These are phyloP conservation scores for Melikaiella ostensackeni DNA, from an alignment of 2,888 invertebrate species.

Conservation along the genomic window DNA sequence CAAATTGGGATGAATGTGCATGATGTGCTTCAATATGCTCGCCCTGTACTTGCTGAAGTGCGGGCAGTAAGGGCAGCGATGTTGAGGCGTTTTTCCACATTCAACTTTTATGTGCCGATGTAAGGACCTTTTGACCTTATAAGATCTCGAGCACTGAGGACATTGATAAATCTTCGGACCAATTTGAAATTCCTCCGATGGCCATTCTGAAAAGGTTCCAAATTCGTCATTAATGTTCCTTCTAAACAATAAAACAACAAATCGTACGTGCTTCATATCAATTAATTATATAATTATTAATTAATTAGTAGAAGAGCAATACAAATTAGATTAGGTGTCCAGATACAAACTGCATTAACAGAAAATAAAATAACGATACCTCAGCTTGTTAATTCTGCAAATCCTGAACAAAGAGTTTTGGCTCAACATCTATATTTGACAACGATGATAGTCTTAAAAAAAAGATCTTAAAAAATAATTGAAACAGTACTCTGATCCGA, in stretches of 20 bases:
- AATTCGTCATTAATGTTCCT: not conserved
- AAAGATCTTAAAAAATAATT: not conserved
- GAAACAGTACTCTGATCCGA: not conserved
- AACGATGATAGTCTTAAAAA: not conserved
- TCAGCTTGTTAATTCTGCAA: not conserved
- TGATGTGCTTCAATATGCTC: slow-evolving; percentile 72
- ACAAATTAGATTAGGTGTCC: no score
- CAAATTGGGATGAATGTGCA: slow-evolving; percentile 64
- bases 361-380: not conserved
- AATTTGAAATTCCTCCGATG: not conserved
- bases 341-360: not conserved
- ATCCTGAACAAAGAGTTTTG: not conserved
- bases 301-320: not conserved
- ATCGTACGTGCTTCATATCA: slow-evolving; percentile 11
- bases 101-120: slow-evolving; percentile 73
- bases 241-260: not conserved
- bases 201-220: slow-evolving; percentile 14
- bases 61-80: slow-evolving; percentile 72
- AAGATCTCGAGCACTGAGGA: slow-evolving; percentile 79
- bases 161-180: slow-evolving; percentile 65
- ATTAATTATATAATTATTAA: not conserved
- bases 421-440: not conserved
- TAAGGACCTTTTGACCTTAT: slow-evolving; percentile 80
- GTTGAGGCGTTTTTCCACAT: slow-evolving; percentile 74
- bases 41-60: slow-evolving; percentile 74